Evolutionary conservation across 2,888 invertebrate genomes (phyloP), one percentile per base, ranked within the genome.

Genomic region (Leptothorax acervorum): DNA sequence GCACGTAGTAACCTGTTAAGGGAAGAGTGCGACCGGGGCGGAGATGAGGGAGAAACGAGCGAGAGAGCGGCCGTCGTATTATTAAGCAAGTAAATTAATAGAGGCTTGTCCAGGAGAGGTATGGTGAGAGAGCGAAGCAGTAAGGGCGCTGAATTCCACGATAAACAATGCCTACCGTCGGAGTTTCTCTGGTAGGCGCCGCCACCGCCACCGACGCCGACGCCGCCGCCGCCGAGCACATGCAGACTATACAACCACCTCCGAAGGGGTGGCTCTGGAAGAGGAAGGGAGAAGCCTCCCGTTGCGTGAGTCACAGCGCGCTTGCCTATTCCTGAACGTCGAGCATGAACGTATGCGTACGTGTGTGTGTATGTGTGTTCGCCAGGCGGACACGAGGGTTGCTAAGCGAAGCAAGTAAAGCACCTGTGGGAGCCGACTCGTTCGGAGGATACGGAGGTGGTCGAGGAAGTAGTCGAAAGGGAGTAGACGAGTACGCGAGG

Each of bases 71-170:
- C 68, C 85, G 85, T 90, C 87, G 93, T 92, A 93, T 93, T 94
- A 94, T 94, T 94, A 94, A 94, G 94, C 93, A 93, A 94, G 93
- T 94, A 93, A 94, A 94, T 94, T 94, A 94, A 94, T 94, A 94
- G 94, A 92, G 92, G 94, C 93, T 94, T 91, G 88, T 68, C 83
- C 76, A 74, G 87, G 83, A 82, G 85, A 86, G 84, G 85, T 84
- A 23, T 23, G 86, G 76, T 71, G 88, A 76, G 87, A 85, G 88
- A 76, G 83, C 86, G 79, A 68, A 48, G 71, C 73, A 79, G 57
- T 81, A 73, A 81, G 79, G 91, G 91, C 90, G 92, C 91, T 93
- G 93, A 91, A 93, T 92, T 92, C 93, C 89, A 90, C 86, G 92
- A 94, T 93, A 94, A 94, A 94, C 94, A 94, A 94, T 94, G 92